Conservation (phyloP, 2,888 invertebrate genomes). For the Sycophila texana region DNA sequence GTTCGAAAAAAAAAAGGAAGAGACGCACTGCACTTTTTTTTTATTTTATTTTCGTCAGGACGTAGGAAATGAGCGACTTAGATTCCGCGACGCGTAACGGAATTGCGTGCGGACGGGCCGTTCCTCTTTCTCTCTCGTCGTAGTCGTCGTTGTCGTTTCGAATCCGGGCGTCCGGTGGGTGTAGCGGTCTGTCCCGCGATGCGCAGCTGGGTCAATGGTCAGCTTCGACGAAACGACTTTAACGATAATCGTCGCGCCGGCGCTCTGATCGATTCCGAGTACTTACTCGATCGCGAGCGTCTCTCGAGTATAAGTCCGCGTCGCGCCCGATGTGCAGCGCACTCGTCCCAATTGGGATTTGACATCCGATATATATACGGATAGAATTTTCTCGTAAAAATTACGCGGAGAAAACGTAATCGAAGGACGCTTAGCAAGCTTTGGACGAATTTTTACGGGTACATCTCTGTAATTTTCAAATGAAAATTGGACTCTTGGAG, state of each 20-base stretch:
- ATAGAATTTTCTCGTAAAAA: too few relatives aligned
- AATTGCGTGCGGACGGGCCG: slow-evolving; percentile 21
- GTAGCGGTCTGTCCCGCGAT: slow-evolving; percentile 12
- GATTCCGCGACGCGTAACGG: slow-evolving; percentile 54
- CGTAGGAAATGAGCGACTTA: slow-evolving; percentile 48
- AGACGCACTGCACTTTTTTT: slow-evolving; percentile 16
- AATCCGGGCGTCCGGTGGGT: slow-evolving; percentile 45
- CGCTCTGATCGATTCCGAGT: slow-evolving; percentile 28
- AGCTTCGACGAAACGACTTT: slow-evolving; percentile 51
- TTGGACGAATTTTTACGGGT: too few relatives aligned
- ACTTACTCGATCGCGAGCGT: not conserved
- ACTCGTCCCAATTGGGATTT: too few relatives aligned
- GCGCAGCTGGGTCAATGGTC: slow-evolving; percentile 52
- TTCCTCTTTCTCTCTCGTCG: slow-evolving; percentile 8
- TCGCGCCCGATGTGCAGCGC: not conserved
- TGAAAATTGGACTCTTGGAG: too few relatives aligned
- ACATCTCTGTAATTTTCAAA: too few relatives aligned
- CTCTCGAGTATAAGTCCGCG: too few relatives aligned
- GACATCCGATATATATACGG: too few relatives aligned
- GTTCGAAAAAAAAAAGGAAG: not conserved
- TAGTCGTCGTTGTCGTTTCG: slow-evolving; percentile 13
- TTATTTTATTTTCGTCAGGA: slow-evolving; percentile 24
- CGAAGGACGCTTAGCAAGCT: too few relatives aligned
- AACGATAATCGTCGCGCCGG: slow-evolving; percentile 29
- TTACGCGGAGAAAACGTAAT: too few relatives aligned